phyloP scores from a whole-genome alignment of 2,888 invertebrate species.

The Scaptomyza polygonia region DNA sequence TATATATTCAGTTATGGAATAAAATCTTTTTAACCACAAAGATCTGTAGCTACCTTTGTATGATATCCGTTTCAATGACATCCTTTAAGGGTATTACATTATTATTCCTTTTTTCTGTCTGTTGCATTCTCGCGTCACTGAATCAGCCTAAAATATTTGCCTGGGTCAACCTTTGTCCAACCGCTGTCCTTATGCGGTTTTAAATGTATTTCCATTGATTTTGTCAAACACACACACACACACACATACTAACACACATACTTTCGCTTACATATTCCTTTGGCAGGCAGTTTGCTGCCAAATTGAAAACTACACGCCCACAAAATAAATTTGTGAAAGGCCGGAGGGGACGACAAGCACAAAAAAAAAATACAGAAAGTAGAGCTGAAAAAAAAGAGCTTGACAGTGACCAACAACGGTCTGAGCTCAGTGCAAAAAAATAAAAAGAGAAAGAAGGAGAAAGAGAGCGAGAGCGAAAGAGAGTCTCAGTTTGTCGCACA shows the following conservation, averaged over 20 bases:
- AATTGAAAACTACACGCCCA: slow-evolving; percentile 77
- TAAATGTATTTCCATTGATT: slow-evolving; percentile 73
- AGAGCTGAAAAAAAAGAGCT: slow-evolving; percentile 4
- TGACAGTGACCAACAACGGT: slow-evolving; percentile 69
- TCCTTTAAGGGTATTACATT: slow-evolving; percentile 25
- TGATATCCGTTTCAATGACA: background rate
- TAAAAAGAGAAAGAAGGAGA: background rate
- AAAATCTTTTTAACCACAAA: background rate
- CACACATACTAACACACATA: background rate
- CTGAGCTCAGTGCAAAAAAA: slow-evolving; percentile 17
- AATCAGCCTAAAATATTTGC: slow-evolving; percentile 31
- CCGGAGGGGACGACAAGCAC: slow-evolving; percentile 19
- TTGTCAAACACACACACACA: slow-evolving; percentile 44
- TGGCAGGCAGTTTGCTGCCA: slow-evolving; percentile 64
- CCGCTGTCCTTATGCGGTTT: slow-evolving; percentile 46
- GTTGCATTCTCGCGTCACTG: slow-evolving; percentile 20
- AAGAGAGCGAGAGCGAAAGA: background rate
- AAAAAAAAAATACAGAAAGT: slow-evolving; percentile 12
- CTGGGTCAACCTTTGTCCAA: slow-evolving; percentile 49
- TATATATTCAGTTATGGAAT: background rate
- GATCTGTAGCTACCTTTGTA: background rate
- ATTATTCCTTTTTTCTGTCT: slow-evolving; percentile 24
- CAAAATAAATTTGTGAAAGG: slow-evolving; percentile 66
- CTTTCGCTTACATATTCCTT: slow-evolving; percentile 17
- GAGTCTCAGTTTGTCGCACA: slow-evolving; percentile 20